Evolutionary conservation across 2,888 invertebrate species (phyloP).

Genomic region (Cataglyphis livida): DNA sequence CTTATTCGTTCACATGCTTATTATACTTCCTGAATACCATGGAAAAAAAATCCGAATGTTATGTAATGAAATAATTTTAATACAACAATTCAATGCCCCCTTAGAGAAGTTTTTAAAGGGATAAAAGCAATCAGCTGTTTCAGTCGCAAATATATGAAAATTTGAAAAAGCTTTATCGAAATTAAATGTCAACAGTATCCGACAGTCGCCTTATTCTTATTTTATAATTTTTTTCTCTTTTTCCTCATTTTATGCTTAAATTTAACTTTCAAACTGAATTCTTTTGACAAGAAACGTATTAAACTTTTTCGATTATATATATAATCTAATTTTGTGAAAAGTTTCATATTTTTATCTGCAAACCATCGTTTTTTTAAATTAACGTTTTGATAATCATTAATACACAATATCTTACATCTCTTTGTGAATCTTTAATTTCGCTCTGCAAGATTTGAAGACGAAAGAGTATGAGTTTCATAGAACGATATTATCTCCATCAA

Average conservation of each 20-base stretch:
- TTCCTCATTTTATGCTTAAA: not conserved
- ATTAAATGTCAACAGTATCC: not conserved
- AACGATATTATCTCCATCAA: not conserved
- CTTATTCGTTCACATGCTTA: not conserved
- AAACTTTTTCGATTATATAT: not conserved
- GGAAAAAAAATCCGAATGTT: not conserved
- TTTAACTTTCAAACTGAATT: not conserved
- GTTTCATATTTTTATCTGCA: not conserved
- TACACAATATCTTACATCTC: not conserved
- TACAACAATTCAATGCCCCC: not conserved
- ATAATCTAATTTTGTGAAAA: not conserved
- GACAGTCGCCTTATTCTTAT: not conserved
- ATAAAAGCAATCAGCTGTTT: not conserved
- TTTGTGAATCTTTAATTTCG: not conserved
- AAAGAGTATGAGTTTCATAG: not conserved
- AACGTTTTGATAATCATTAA: not conserved
- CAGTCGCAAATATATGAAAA: not conserved
- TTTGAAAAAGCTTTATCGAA: not conserved
- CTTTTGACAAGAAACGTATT: not conserved
- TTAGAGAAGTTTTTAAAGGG: not conserved
- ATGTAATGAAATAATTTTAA: conserved; percentile 16
- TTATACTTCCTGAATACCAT: too few relatives aligned
- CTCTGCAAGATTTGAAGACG: not conserved
- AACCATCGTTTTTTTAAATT: not conserved
- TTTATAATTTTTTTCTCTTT: not conserved